Evolutionary conservation across 2,797 vertebrate species (phyloP).

Genomic region (Allobates femoralis): DNA sequence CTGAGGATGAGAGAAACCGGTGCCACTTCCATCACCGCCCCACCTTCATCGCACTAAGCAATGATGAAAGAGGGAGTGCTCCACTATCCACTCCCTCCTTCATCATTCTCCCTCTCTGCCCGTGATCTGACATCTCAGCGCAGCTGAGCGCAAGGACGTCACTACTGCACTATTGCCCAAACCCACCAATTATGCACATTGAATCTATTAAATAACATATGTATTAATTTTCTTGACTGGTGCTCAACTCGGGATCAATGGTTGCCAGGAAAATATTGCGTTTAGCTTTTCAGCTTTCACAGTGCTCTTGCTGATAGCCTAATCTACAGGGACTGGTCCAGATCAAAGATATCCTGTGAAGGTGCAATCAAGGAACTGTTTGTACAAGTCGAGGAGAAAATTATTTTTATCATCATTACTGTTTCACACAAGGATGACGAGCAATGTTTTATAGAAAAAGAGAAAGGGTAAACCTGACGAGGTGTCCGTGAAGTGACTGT

Average conservation of each 20-base stretch:
- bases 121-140: no score
- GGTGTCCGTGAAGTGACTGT: slow-evolving; percentile 8
- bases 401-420: neutral
- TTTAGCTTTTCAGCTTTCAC: neutral
- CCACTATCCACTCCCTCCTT: no score
- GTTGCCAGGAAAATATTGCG: neutral
- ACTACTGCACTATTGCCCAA: no score
- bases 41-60: no score
- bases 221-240: neutral
- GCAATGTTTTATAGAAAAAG: neutral
- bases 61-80: no score
- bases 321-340: neutral
- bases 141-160: no score
- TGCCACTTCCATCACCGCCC: no score
- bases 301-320: neutral
- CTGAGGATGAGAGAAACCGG: no score
- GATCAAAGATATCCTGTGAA: neutral
- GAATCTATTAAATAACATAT: neutral
- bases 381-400: neutral
- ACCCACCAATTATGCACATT: neutral
- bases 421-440: neutral
- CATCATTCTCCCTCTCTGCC: no score
- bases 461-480: neutral
- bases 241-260: neutral
- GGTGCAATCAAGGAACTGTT: neutral